These are phyloP conservation scores for Pantherophis vulpinus DNA, from an alignment of 2,797 vertebrate species.

Conservation along the genomic window DNA sequence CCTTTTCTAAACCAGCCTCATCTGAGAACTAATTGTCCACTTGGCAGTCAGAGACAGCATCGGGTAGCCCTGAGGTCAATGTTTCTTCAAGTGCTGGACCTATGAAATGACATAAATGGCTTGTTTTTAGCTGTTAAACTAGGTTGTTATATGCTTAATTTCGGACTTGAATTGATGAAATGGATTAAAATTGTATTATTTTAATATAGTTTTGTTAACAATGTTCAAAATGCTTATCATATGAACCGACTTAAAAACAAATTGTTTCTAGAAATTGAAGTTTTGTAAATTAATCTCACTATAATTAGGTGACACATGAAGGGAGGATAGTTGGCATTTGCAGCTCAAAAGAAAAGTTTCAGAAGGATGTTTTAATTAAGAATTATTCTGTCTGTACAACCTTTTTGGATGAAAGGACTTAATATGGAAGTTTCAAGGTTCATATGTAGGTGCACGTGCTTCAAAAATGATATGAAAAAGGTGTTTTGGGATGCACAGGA, in stretches of 20 bases:
- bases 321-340: background rate
- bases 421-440: background rate
- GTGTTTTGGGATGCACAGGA: background rate
- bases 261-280: background rate
- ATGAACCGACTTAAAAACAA: background rate
- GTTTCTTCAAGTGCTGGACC: background rate
- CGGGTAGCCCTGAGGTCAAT: background rate
- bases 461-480: background rate
- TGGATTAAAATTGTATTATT: background rate
- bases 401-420: background rate
- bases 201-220: background rate
- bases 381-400: background rate
- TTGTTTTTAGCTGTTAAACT: background rate
- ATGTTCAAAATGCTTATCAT: background rate
- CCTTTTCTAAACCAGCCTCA: background rate
- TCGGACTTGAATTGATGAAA: background rate
- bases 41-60: background rate
- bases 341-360: background rate
- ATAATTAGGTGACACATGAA: background rate
- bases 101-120: background rate
- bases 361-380: background rate
- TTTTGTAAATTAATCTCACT: background rate
- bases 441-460: background rate
- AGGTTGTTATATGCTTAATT: background rate
- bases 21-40: background rate